Conservation (phyloP, 1,140 invertebrate species). For the Lethocerus indicus region DNA sequence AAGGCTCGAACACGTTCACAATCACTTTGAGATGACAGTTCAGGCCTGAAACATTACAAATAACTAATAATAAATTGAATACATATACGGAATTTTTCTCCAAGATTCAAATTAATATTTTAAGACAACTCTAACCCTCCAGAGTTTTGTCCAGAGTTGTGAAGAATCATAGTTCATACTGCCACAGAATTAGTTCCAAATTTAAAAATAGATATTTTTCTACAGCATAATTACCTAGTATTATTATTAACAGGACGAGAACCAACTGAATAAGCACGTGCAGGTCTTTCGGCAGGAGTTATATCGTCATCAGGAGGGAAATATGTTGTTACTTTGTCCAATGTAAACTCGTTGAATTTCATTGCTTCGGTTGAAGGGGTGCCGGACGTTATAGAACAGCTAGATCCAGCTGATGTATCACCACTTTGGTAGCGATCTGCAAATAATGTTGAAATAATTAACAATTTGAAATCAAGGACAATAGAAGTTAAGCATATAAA, state of each 20-base stretch:
- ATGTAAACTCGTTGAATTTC: conserved; percentile 39
- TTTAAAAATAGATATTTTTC: too few relatives aligned
- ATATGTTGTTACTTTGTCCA: conserved; percentile 47
- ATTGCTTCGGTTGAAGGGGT: conserved; percentile 40
- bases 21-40: conserved; percentile 24
- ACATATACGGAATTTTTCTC: too few relatives aligned
- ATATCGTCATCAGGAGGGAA: conserved; percentile 37
- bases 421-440: conserved; percentile 22
- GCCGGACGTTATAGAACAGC: conserved; percentile 55
- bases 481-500: background rate
- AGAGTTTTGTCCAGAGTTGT: too few relatives aligned
- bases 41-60: conserved; percentile 22
- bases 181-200: too few relatives aligned
- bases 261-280: conserved; percentile 73
- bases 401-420: conserved; percentile 38
- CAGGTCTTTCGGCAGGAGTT: conserved; percentile 34
- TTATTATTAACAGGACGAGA: conserved; percentile 34
- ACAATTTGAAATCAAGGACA: background rate
- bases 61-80: too few relatives aligned
- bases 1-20: conserved; percentile 39
- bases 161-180: too few relatives aligned
- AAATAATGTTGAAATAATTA: conserved; percentile 2
- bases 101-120: too few relatives aligned
- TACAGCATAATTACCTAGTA: background rate
- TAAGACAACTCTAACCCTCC: too few relatives aligned